These are phyloP conservation scores for Drosophila longiperda DNA, from an alignment of 2,888 invertebrate species.

Conservation along the genomic window DNA sequence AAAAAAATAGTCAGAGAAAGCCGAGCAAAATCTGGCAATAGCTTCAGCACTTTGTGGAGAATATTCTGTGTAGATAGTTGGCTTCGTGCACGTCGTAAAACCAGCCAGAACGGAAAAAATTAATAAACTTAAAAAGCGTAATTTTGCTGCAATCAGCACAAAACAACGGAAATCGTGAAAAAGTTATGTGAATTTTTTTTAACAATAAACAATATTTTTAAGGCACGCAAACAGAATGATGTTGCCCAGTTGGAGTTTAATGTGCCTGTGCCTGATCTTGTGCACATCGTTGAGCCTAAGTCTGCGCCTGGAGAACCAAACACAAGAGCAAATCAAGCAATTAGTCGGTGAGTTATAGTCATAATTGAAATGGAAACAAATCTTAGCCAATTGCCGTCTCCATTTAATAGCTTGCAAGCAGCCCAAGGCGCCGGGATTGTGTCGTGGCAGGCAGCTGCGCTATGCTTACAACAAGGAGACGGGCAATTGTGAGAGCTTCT, in stretches of 20 bases:
- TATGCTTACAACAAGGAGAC: slow-evolving; percentile 78
- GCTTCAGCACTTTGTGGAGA: slow-evolving; percentile 31
- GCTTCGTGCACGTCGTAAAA: slow-evolving; percentile 28
- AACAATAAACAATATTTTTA: neutral
- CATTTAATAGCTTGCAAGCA: slow-evolving; percentile 69
- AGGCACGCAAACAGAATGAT: neutral
- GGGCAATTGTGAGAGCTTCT: slow-evolving; percentile 79
- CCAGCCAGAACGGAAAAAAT: slow-evolving; percentile 10
- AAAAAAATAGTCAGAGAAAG: slow-evolving; percentile 59
- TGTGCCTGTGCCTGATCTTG: slow-evolving; percentile 40
- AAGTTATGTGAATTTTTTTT: slow-evolving; percentile 15
- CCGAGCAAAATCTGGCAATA: slow-evolving; percentile 56
- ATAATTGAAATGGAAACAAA: neutral
- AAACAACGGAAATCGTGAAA: neutral
- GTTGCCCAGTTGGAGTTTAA: slow-evolving; percentile 21
- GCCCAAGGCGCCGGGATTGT: slow-evolving; percentile 73
- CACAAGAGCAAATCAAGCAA: slow-evolving; percentile 45
- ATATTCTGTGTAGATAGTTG: slow-evolving; percentile 44
- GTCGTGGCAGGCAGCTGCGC: slow-evolving; percentile 73
- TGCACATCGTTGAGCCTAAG: neutral
- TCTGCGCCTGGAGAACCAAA: slow-evolving; percentile 61
- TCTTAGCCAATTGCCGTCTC: neutral
- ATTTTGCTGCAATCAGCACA: neutral
- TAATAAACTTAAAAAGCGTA: neutral
- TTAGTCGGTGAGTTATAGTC: slow-evolving; percentile 46